Conservation (phyloP, 35 echinoderm and acorn worm species). For the Apostichopus japonicus region DNA sequence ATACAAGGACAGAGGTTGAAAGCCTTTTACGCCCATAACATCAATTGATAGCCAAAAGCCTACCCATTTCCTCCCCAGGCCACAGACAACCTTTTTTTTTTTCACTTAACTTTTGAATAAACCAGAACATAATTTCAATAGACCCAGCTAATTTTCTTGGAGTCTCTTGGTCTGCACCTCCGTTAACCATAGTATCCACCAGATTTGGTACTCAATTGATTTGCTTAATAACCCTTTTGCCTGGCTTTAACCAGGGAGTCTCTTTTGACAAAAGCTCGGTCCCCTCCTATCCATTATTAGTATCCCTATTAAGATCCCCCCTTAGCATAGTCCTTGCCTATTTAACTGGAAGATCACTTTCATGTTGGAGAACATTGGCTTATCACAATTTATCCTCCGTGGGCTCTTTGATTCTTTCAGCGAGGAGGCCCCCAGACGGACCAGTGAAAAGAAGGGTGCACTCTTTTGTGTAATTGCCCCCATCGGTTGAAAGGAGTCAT, state of each 20-base stretch:
- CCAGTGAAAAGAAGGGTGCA: slow-evolving; percentile 20
- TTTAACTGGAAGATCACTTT: slow-evolving; percentile 40
- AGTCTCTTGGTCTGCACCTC: slow-evolving; percentile 27
- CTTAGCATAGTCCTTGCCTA: slow-evolving; percentile 2
- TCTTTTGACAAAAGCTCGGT: slow-evolving; percentile 6
- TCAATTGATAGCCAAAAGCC: not conserved
- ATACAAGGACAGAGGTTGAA: not conserved
- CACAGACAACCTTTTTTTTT: not conserved
- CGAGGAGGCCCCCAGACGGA: slow-evolving; percentile 10
- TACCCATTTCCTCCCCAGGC: not conserved
- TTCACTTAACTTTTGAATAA: slow-evolving; percentile 36
- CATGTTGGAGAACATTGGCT: slow-evolving; percentile 17
- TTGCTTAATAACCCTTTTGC: slow-evolving; percentile 35
- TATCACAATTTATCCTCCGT: slow-evolving; percentile 30
- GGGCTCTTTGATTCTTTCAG: too few relatives aligned
- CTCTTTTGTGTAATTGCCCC: slow-evolving; percentile 44
- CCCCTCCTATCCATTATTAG: slow-evolving; percentile 40
- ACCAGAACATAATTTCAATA: slow-evolving; percentile 37
- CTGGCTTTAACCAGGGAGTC: slow-evolving; percentile 26
- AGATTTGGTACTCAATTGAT: slow-evolving; percentile 34
- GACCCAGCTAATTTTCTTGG: slow-evolving; percentile 38
- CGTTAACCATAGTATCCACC: slow-evolving; percentile 16
- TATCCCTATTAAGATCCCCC: slow-evolving; percentile 20
- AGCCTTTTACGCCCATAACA: not conserved
- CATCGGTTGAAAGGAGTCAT: slow-evolving; percentile 17